Conservation (phyloP, 2,888 invertebrate genomes). For the Tanytarsus gracilentus region DNA sequence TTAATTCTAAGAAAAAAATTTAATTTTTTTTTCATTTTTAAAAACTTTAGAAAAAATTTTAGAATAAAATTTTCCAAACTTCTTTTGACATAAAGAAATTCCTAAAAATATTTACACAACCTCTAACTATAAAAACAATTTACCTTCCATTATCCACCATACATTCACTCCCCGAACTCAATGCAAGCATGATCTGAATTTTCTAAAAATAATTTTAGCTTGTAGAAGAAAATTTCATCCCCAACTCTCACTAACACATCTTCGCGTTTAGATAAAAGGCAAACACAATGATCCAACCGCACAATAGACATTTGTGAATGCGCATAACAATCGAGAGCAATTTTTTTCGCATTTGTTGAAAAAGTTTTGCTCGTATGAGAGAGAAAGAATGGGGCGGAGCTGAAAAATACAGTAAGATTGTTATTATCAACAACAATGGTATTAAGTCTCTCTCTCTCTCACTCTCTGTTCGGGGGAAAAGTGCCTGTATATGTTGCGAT, state of each 20-base stretch:
- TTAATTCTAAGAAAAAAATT: not conserved
- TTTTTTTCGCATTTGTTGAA: not conserved
- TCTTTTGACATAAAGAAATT: no score
- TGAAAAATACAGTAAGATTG: not conserved
- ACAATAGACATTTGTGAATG: slow-evolving; percentile 8
- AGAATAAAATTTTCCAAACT: not conserved
- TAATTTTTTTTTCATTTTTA: not conserved
- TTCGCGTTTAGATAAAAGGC: not conserved
- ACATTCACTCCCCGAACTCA: no score
- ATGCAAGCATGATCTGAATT: no score
- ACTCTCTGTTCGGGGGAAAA: not conserved
- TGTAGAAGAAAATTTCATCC: not conserved
- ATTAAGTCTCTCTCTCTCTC: no score
- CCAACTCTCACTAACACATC: not conserved
- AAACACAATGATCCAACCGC: slow-evolving; percentile 4
- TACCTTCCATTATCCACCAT: no score
- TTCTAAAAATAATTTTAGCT: no score
- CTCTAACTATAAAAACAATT: no score
- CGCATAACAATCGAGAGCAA: slow-evolving; percentile 8
- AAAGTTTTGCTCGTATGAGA: not conserved
- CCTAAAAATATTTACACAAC: no score
- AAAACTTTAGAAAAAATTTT: not conserved
- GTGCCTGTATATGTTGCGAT: no score
- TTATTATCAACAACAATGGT: no score
- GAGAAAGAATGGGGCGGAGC: not conserved